Evolutionary conservation across 2,797 vertebrate genomes (phyloP).

Genomic region (Carduelis carduelis): DNA sequence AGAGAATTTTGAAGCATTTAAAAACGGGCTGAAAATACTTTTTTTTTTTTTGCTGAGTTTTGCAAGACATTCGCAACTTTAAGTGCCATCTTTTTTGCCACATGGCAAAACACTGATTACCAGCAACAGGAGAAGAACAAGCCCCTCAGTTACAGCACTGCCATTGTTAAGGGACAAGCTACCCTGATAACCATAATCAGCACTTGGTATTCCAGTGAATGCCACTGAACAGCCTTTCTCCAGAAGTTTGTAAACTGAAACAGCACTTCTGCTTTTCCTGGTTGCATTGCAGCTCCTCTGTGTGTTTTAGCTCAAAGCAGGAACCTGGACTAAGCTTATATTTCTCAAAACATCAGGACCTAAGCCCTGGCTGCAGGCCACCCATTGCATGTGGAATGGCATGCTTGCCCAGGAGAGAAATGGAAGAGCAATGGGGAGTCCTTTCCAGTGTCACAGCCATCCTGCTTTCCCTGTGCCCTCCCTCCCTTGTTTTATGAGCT

Average conservation of each 20-base stretch:
- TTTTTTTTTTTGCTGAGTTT: background rate
- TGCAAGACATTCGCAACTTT: background rate
- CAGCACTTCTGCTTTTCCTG: background rate
- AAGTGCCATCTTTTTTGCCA: background rate
- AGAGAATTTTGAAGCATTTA: background rate
- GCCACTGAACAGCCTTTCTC: background rate
- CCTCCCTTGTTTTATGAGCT: background rate
- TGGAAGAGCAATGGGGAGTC: background rate
- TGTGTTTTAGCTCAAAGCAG: background rate
- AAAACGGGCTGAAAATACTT: background rate
- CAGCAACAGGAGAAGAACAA: background rate
- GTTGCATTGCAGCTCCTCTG: background rate
- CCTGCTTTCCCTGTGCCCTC: background rate
- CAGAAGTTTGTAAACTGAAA: background rate
- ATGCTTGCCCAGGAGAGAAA: background rate
- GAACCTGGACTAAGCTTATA: background rate
- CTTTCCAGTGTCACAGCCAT: background rate
- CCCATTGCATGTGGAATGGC: background rate
- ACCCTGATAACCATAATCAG: background rate
- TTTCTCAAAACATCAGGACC: background rate
- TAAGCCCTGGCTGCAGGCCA: background rate
- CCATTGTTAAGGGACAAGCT: background rate
- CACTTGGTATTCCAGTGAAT: conserved; percentile 1
- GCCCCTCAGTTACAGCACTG: background rate
- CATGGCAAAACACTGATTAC: background rate